phyloP scores from a whole-genome alignment of 2,797 vertebrate genomes.

The Paratrypauchen microcephalus region DNA sequence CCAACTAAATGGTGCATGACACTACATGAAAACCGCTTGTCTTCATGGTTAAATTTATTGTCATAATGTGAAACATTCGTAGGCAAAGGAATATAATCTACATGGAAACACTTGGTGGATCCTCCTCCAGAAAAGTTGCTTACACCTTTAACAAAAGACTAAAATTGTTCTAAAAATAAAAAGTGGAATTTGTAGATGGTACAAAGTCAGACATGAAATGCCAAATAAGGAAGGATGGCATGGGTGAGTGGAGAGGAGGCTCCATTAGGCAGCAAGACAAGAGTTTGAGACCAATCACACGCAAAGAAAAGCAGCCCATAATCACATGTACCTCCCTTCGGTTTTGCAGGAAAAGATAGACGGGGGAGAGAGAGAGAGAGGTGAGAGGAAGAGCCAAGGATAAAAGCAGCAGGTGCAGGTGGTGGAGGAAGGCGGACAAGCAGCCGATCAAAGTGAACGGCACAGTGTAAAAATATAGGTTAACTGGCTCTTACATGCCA shows the following conservation, averaged over 20 bases:
- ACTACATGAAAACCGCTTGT: no score
- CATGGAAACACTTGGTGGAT: no score
- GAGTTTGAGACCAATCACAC: conserved; percentile 31
- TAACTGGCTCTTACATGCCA: conserved; percentile 16
- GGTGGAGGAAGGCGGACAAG: conserved; percentile 29
- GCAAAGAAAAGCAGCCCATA: conserved; percentile 33
- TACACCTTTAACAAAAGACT: no score
- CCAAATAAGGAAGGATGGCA: conserved; percentile 7
- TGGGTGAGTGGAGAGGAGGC: conserved; percentile 27
- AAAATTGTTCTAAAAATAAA: no score
- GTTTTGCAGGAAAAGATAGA: conserved; percentile 9
- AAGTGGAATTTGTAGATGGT: background rate
- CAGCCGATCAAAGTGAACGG: conserved; percentile 26
- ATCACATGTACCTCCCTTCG: conserved; percentile 44
- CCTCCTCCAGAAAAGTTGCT: no score
- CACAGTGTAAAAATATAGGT: conserved; percentile 18
- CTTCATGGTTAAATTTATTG: no score
- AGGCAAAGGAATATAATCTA: no score
- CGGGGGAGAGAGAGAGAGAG: background rate
- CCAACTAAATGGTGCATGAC: no score
- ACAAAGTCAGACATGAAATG: background rate
- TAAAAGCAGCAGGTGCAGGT: conserved; percentile 28
- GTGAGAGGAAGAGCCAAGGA: conserved; percentile 16
- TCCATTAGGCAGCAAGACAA: conserved; percentile 72
- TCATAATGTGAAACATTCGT: no score